Evolutionary conservation across 2,113 vertebrate species (phyloP).

Genomic region (Forbesichthys agassizii): DNA sequence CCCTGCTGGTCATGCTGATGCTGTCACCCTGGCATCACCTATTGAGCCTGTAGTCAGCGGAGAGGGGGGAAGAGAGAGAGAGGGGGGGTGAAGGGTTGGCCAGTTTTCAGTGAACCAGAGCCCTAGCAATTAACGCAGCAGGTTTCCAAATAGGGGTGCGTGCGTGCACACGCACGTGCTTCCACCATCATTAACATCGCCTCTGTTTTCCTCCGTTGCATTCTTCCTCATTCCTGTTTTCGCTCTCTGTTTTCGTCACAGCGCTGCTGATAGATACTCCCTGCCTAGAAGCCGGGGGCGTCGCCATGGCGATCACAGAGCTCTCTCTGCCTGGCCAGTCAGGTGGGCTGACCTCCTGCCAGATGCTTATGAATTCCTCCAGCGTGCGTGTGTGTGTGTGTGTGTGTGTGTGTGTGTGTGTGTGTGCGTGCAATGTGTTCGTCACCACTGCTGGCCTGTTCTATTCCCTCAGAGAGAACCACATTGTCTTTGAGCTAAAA

Average conservation of each 20-base stretch:
- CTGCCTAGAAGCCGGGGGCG: slow-evolving; percentile 3
- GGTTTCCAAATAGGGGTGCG: not conserved
- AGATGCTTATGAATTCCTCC: slow-evolving; percentile 17
- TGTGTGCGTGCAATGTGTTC: not conserved
- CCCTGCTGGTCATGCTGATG: slow-evolving; percentile 32
- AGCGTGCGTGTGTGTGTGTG: not conserved
- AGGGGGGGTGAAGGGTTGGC: slow-evolving; percentile 16
- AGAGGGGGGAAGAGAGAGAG: slow-evolving; percentile 17
- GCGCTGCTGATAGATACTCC: not conserved
- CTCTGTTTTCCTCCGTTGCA: slow-evolving; percentile 19
- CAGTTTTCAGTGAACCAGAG: slow-evolving; percentile 24
- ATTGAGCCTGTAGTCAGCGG: slow-evolving; percentile 40
- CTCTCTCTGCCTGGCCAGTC: slow-evolving; percentile 9
- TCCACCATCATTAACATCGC: slow-evolving; percentile 1
- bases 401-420: not conserved
- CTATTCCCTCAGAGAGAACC: slow-evolving; percentile 3
- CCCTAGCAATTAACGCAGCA: slow-evolving; percentile 38
- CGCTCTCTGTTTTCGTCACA: slow-evolving; percentile 7
- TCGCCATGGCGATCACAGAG: slow-evolving; percentile 38
- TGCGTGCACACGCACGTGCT: slow-evolving; percentile 9
- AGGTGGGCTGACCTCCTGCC: slow-evolving; percentile 17
- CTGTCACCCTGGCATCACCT: slow-evolving; percentile 42
- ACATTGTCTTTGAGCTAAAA: not conserved
- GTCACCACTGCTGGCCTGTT: not conserved
- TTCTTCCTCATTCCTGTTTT: not conserved